Evolutionary conservation across 2,888 invertebrate species (phyloP).

Genomic region (Malthinus flaveolus): DNA sequence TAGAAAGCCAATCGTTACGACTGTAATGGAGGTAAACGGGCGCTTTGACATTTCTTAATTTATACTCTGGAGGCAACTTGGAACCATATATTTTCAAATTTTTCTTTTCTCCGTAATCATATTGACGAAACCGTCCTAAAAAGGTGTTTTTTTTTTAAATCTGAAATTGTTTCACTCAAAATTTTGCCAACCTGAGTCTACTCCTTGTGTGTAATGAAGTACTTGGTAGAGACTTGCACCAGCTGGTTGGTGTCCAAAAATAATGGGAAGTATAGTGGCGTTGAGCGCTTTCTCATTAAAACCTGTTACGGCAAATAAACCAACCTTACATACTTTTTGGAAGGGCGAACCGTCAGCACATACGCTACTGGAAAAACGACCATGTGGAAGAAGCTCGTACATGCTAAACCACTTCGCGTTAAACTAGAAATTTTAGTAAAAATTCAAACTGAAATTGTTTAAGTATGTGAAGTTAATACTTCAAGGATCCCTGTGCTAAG

Average conservation of each 20-base stretch:
- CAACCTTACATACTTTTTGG: not conserved
- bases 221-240: constrained; percentile 64
- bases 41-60: too few relatives aligned
- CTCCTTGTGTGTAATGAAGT: constrained; percentile 71
- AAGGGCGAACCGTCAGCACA: constrained; percentile 49
- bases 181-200: constrained; percentile 54
- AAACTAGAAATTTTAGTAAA: not conserved
- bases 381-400: constrained; percentile 67
- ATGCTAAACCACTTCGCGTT: constrained; percentile 39
- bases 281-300: not conserved
- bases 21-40: too few relatives aligned
- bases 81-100: too few relatives aligned
- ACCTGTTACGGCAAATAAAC: not conserved
- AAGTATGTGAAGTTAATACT: too few relatives aligned
- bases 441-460: too few relatives aligned
- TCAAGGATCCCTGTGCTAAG: too few relatives aligned
- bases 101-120: too few relatives aligned
- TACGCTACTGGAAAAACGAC: constrained; percentile 56
- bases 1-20: too few relatives aligned
- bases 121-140: too few relatives aligned
- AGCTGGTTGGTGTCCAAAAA: constrained; percentile 45
- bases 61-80: too few relatives aligned
- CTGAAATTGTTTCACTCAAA: too few relatives aligned
- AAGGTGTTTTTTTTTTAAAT: too few relatives aligned
- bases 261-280: constrained; percentile 31